Evolutionary conservation across 2,113 vertebrate genomes (phyloP).

Genomic region (Silurus glanis): DNA sequence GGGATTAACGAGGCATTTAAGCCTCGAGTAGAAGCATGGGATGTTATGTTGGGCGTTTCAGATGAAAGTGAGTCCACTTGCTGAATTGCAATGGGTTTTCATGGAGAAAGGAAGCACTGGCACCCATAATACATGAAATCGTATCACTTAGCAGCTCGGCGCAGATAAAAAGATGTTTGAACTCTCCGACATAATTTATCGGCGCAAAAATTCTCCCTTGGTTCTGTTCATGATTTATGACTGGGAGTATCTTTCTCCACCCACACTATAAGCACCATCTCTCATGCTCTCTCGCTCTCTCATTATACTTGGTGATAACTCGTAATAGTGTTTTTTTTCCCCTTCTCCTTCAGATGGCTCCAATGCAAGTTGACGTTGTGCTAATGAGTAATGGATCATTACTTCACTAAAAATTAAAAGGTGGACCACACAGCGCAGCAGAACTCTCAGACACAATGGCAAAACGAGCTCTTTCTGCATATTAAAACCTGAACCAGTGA

Average conservation of each 20-base stretch:
- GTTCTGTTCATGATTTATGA: conserved; percentile 80
- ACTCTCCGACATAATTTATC: conserved; percentile 90
- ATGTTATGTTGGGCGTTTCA: conserved; percentile 61
- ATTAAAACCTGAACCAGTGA: background rate
- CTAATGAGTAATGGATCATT: conserved; percentile 30
- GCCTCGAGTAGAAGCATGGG: conserved; percentile 52
- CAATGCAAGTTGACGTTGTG: conserved; percentile 4
- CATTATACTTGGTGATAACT: conserved; percentile 80
- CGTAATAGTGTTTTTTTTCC: conserved; percentile 52
- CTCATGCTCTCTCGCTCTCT: conserved; percentile 66
- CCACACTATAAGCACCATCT: conserved; percentile 43
- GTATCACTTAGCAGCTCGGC: conserved; percentile 88
- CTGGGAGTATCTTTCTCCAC: conserved; percentile 66
- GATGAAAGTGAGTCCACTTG: conserved; percentile 67
- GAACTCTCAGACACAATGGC: background rate
- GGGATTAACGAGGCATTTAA: conserved; percentile 57
- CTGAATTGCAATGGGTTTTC: conserved; percentile 64
- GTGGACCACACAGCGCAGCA: conserved; percentile 19
- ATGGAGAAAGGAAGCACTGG: conserved; percentile 44
- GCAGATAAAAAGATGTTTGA: conserved; percentile 86
- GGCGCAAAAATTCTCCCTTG: conserved; percentile 77
- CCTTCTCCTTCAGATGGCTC: conserved; percentile 17
- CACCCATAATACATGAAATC: conserved; percentile 78
- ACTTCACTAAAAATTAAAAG: conserved; percentile 26
- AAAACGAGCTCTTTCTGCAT: background rate